Conservation (phyloP, 2,113 vertebrate genomes). For the Prinia subflava region DNA sequence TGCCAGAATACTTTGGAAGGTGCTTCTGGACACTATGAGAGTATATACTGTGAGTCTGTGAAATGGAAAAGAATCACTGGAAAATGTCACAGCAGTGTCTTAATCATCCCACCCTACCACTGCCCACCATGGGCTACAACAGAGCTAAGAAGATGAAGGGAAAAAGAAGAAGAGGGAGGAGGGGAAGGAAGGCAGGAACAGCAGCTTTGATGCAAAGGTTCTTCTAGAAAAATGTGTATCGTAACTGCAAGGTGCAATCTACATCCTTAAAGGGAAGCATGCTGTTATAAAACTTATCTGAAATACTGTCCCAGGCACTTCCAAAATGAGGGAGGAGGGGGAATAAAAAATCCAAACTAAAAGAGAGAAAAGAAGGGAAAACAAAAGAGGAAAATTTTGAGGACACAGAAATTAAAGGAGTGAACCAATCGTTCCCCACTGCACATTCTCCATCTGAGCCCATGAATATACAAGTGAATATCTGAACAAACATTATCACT, state of each 20-base stretch:
- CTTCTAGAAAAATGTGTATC: neutral
- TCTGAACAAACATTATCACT: slow-evolving; percentile 42
- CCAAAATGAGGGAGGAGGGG: neutral
- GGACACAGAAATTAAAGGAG: neutral
- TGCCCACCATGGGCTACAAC: neutral
- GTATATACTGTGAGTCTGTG: neutral
- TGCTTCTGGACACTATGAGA: neutral
- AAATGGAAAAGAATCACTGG: neutral
- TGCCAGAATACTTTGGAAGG: neutral
- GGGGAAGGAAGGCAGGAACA: too few relatives aligned
- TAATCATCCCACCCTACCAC: neutral
- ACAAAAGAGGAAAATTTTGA: neutral
- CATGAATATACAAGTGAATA: slow-evolving; percentile 40
- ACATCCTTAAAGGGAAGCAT: neutral
- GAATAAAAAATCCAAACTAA: neutral
- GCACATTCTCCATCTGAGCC: neutral
- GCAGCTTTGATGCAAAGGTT: neutral
- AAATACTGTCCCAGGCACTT: neutral
- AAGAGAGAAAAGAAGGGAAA: neutral
- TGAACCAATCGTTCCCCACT: neutral
- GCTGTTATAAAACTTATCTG: neutral
- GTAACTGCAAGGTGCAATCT: neutral
- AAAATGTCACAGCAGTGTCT: neutral
- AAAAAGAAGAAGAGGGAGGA: neutral
- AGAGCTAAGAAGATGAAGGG: neutral